Evolutionary conservation across 2,888 invertebrate genomes (phyloP).

Genomic region (Hirtodrosophila cameraria): DNA sequence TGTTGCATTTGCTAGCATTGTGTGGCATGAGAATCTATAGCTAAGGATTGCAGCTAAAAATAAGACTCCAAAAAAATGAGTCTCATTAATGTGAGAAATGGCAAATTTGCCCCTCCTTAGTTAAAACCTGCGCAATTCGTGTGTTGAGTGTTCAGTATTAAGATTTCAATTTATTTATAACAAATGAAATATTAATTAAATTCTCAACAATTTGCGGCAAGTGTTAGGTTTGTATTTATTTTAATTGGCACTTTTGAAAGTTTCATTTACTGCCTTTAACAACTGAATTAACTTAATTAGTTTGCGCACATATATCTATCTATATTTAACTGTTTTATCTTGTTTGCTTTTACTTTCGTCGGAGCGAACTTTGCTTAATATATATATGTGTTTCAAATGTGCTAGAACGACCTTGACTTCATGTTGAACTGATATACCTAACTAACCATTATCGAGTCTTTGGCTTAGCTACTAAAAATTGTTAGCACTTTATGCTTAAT

Average conservation of each 20-base stretch:
- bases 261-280: slow-evolving; percentile 44
- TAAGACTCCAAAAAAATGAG: background rate
- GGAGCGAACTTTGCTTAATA: background rate
- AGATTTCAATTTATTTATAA: slow-evolving; percentile 52
- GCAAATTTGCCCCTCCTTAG: slow-evolving; percentile 1
- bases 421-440: background rate
- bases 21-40: slow-evolving; percentile 55
- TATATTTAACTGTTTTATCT: slow-evolving; percentile 30
- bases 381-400: slow-evolving; percentile 18
- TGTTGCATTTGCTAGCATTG: slow-evolving; percentile 47
- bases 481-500: slow-evolving; percentile 41
- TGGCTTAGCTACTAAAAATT: slow-evolving; percentile 11
- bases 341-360: slow-evolving; percentile 65
- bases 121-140: slow-evolving; percentile 40
- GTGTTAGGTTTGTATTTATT: slow-evolving; percentile 15
- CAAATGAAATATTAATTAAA: slow-evolving; percentile 38
- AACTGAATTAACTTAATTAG: slow-evolving; percentile 61
- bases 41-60: slow-evolving; percentile 25
- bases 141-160: slow-evolving; percentile 19
- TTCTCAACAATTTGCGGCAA: slow-evolving; percentile 17
- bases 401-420: slow-evolving; percentile 53
- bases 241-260: slow-evolving; percentile 55
- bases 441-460: slow-evolving; percentile 2
- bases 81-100: slow-evolving; percentile 47
- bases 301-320: slow-evolving; percentile 6